Percentiles rank a stretch among this genome's conserved stretches.
Conservation (phyloP, 1,140 invertebrate genomes). For the Babylonia areolata region DNA sequence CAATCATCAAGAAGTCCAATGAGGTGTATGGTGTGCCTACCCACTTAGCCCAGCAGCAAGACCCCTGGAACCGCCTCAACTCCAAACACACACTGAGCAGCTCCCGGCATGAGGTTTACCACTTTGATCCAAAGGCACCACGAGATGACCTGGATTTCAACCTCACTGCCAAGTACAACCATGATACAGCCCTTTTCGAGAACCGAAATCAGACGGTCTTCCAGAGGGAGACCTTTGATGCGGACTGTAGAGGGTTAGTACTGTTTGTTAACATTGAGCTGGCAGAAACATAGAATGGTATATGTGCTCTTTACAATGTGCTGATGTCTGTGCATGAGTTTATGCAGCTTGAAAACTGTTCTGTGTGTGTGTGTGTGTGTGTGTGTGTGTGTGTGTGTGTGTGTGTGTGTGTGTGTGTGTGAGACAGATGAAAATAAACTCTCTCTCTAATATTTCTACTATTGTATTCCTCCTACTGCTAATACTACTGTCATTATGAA, state of each 20-base stretch:
- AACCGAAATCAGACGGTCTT: constrained; percentile 69
- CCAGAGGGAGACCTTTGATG: constrained; percentile 73
- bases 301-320: too few species aligned
- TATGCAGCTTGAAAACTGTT: too few species aligned
- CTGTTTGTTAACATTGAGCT: too few species aligned
- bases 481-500: too few species aligned
- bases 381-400: too few species aligned
- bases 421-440: too few species aligned
- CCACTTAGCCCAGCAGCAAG: constrained; percentile 68
- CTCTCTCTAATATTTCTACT: too few species aligned
- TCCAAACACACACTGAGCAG: constrained; percentile 68
- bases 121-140: constrained; percentile 73
- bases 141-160: constrained; percentile 75
- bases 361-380: too few species aligned
- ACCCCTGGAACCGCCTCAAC: constrained; percentile 74
- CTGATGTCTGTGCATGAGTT: too few species aligned
- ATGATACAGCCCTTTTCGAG: constrained; percentile 72
- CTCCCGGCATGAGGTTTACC: constrained; percentile 68
- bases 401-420: too few species aligned
- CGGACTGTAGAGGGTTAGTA: constrained; percentile 67
- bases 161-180: constrained; percentile 74
- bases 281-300: too few species aligned
- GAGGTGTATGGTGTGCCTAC: constrained; percentile 50
- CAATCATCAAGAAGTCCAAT: neutral
- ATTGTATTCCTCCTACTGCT: too few species aligned